Evolutionary conservation across 1,140 invertebrate genomes (phyloP), one percentile per base, ranked within the genome.

Genomic region (Neuroterus valhalla): DNA sequence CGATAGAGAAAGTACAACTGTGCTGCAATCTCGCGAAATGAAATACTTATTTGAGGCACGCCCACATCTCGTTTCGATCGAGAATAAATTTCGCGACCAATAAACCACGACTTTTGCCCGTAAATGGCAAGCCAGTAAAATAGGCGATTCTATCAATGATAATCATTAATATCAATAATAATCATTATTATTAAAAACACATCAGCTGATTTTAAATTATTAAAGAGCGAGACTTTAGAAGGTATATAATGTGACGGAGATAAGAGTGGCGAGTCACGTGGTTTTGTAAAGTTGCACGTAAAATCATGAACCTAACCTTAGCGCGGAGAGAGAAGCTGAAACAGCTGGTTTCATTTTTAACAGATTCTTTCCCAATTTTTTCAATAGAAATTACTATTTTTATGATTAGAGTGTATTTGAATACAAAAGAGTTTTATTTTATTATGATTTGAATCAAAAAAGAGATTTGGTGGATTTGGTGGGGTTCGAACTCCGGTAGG

Each of bases 1-100:
- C 43, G 70, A 74, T 79, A 77, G 79, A 81, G 81, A 82, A 82
- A 82, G 81, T 81, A 45, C 75, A 80, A 70, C 78, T 74, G 48
- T 71, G 67, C 66, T 21, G 45, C 74, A 68, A 70, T 44, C 71
- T 26, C 68, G 14, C 14, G 68, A 69, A 44, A 69, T 69, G 23
- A 42, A 69, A 69, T 5, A 62, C 55, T 62, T 38, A 62, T 62
- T 62, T 62, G 14, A 62, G 55, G n/a, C 55, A 62, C 55, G 23
- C 55, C 55, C 55, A 62, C 55, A 23, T 62, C 55, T 62, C 3
- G 8, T 38, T 62, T 14, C 55, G 4, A 6, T 62, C 23, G 55
- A 8, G 3, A 23, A 52, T 52, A 52, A 52, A 52, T 52, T 52
- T 52, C 23, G n/a, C 50, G 4, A 45, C 15, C n/a, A n/a, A n/a